A percentile compares a stretch with the other conserved stretches of the same genome.
phyloP scores from a whole-genome alignment of 2,113 vertebrate genomes.

The Bujurquina vittata region DNA sequence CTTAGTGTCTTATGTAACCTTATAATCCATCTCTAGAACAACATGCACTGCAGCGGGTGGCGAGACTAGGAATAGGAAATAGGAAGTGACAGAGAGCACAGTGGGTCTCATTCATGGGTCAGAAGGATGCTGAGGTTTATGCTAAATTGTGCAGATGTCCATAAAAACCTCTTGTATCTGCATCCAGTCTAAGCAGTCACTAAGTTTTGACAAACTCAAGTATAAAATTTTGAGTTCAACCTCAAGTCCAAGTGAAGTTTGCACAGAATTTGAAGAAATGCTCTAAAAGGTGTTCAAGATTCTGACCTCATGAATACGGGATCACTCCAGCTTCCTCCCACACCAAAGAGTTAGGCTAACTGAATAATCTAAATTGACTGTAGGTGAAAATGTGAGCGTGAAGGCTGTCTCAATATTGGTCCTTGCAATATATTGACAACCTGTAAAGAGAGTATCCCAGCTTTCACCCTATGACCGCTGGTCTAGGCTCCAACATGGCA shows the following conservation, averaged over 20 bases:
- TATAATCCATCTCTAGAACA: conserved; percentile 67
- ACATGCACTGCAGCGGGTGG: background rate
- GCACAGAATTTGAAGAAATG: background rate
- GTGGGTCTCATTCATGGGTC: background rate
- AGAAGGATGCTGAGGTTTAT: background rate
- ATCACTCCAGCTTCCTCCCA: no score
- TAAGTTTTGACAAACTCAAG: background rate
- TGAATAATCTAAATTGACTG: no score
- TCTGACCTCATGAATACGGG: background rate
- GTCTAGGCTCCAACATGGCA: background rate
- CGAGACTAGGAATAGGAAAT: background rate
- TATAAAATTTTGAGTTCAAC: no score
- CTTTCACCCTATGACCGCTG: background rate
- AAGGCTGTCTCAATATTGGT: no score
- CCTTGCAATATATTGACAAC: no score
- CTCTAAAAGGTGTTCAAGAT: background rate
- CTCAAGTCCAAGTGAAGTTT: no score
- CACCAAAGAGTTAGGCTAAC: no score
- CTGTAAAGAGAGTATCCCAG: accelerated
- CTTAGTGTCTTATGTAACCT: conserved; percentile 60
- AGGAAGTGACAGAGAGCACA: conserved; percentile 6
- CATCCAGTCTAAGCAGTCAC: background rate
- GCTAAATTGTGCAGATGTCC: background rate
- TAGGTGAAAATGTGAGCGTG: no score
- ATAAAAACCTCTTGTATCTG: background rate